Evolutionary conservation across 2,888 invertebrate species (phyloP), one percentile per base, ranked within the genome.

Genomic region (Lasioglossum oenotherae): DNA sequence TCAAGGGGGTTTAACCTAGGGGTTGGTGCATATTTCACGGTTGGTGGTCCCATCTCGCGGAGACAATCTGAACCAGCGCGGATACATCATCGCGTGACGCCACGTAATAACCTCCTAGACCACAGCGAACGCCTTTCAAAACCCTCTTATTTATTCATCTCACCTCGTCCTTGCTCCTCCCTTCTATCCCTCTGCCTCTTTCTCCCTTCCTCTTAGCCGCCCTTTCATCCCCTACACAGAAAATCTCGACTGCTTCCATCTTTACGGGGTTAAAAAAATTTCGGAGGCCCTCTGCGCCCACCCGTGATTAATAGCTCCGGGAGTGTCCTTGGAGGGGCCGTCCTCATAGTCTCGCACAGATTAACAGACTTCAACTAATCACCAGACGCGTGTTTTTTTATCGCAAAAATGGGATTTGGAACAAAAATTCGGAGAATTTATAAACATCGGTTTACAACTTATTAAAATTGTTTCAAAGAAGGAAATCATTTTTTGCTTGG

Each of bases 11-110:
- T 93, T 92, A 92, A 93, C 91, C 90, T 80, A 88, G 93, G 93
- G 92, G 93, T 93, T 93, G 94, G 93, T 94, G 94, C 95, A 95
- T 95, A 95, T 95, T 95, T 95, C 95, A 95, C 95, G 95, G 92
- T 95, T 88, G 94, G 94, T 94, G 94, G 94, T 95, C 93, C 94
- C 94, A 95, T 95, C 94, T 94, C 94, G 92, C 93, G 94, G 94
- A 95, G 95, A 95, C 95, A 94, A 94, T 95, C 94, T 93, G 94
- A 94, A 95, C 92, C 94, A 94, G 92, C 92, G 88, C 90, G 94
- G 94, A 95, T 95, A 95, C 94, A 95, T 95, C 95, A 95, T 95
- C 95, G 94, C 93, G 93, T 95, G 95, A 95, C 95, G 94, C 94
- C 92, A 89, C 93, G 94, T 94, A 94, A 95, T 95, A 95, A 95